Evolutionary conservation across 1,140 invertebrate species (phyloP).

Genomic region (Zeugodacus cucurbitae): DNA sequence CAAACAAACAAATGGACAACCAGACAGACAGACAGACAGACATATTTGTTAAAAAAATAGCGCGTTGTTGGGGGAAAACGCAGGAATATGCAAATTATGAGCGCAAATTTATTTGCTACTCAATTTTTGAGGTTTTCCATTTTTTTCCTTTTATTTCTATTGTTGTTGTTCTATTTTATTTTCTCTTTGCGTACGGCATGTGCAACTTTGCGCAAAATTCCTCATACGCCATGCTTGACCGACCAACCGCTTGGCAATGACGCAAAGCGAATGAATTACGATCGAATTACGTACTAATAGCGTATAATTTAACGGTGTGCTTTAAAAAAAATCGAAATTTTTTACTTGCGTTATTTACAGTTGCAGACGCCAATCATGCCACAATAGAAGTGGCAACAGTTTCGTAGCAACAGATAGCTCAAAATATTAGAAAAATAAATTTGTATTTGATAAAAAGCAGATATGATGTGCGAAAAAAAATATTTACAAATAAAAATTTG

Average conservation of each 20-base stretch:
- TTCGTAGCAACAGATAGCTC: not conserved
- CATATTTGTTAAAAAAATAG: not conserved
- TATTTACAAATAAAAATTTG: not conserved
- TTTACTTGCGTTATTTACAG: not conserved
- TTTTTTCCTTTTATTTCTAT: too few species aligned
- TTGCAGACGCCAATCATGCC: not conserved
- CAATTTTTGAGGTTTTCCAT: not conserved
- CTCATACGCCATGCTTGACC: not conserved
- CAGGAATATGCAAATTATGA: not conserved
- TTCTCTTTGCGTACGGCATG: not conserved
- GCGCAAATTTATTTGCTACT: not conserved
- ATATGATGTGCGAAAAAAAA: not conserved
- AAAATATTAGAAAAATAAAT: not conserved
- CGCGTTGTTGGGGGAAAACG: not conserved
- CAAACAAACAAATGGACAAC: not conserved
- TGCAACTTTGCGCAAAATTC: not conserved
- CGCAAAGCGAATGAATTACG: conserved; percentile 8
- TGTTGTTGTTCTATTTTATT: too few species aligned
- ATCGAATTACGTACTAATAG: too few species aligned
- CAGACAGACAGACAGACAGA: not conserved
- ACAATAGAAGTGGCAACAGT: not conserved
- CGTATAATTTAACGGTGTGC: not conserved
- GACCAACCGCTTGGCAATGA: not conserved
- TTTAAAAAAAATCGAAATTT: not conserved
- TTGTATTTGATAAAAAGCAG: not conserved